Base-by-base conservation (phyloP, 2,113 vertebrate species). In the Poeciliopsis prolifica region DNA sequence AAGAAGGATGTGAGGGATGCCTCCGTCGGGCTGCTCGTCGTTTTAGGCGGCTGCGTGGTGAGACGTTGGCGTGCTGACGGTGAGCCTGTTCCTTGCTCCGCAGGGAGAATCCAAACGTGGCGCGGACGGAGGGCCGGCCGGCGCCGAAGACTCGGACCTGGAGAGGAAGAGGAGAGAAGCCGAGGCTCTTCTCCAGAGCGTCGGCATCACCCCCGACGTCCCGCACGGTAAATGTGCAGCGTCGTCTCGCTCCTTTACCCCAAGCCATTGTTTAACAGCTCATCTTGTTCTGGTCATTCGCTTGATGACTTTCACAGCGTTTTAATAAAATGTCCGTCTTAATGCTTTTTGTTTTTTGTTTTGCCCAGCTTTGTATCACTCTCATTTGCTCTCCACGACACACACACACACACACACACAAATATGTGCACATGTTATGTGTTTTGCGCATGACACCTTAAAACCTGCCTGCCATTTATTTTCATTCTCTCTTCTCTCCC, bases 81-180 rank as follows among this genome's bases (percentile, higher is more conserved):
- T 58, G 64, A 72, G 5, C 30, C 9, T 58, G 9, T 10, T 35
- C 5, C 5, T 48, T 11, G 66, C 0, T 51, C 0, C 68, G 61
- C n/a, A 93, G 92, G 92, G 85, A 33, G 91, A 93, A 72, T 75
- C 87, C 3, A 93, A 92, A 74, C 90, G 92, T 14, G 86, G 78
- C 4, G 74, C 4, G 3, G 92, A 93, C 31, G 72, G 22, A 1
- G 86, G 95, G 29, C 92, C 94, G 68, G 93, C 89, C 35, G 91
- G 95, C 13, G 95, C 96, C 70, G 97, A 98, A 78, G 98, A 98
- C 87, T 96, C 97, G 29, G 97, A 98, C 87, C 95, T 99, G 94
- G 98, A 99, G 88, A 98, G 96, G 91, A 99, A 98, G 87, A 96
- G 98, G 86, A 96, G 97, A 90, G 98, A 99, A 94, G 96, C 98